Percentiles rank a stretch among this genome's conserved stretches.
Evolutionary conservation across 2,113 vertebrate genomes (phyloP).

Genomic region (Vulpes vulpes): DNA sequence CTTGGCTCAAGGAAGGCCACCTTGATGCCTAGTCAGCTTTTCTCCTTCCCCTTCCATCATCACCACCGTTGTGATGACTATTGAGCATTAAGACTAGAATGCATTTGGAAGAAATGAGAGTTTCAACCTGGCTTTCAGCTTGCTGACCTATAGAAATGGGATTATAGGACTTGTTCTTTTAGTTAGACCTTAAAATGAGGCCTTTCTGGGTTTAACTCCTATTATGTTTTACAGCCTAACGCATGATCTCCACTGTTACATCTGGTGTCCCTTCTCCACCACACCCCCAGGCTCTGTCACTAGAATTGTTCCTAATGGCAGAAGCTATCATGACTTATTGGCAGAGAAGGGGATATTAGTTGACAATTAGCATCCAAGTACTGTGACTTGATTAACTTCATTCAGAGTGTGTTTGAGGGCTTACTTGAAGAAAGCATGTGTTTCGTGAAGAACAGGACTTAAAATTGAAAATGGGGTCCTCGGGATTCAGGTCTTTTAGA

Average conservation of each 20-base stretch:
- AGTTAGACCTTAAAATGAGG: slow-evolving; percentile 14
- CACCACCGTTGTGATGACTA: neutral
- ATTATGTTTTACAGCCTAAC: neutral
- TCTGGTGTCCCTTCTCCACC: neutral
- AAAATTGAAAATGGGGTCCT: neutral
- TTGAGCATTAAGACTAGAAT: neutral
- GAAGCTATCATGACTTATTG: neutral
- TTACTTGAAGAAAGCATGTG: slow-evolving; percentile 17
- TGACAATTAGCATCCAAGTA: neutral
- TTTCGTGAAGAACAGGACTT: slow-evolving; percentile 10
- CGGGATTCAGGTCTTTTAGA: neutral
- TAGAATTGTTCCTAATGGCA: neutral
- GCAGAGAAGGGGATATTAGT: neutral
- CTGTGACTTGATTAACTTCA: slow-evolving; percentile 11
- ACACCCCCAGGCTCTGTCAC: neutral
- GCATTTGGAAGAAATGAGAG: slow-evolving; percentile 8
- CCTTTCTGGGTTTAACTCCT: slow-evolving; percentile 31
- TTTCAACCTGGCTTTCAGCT: neutral
- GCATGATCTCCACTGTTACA: neutral
- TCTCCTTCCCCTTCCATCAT: neutral
- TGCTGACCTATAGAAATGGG: neutral
- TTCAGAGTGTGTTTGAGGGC: neutral
- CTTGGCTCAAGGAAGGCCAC: neutral
- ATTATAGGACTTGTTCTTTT: slow-evolving; percentile 35
- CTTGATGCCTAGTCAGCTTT: neutral